Evolutionary conservation across 2,113 vertebrate genomes (phyloP).

Genomic region (Semnornis frantzii): DNA sequence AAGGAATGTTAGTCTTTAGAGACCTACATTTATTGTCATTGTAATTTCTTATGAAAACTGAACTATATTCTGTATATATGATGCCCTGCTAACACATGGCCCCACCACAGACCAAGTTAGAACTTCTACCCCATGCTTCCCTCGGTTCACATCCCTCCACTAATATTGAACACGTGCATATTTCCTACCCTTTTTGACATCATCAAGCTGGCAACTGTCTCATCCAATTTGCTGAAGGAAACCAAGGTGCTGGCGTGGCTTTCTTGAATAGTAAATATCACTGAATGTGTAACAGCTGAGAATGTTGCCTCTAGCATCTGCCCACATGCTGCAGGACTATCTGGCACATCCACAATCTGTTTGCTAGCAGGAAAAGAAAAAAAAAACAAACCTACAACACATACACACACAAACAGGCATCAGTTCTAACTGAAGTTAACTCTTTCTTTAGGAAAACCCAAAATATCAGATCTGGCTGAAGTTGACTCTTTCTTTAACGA

Average conservation of each 20-base stretch:
- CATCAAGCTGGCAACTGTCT: constrained; percentile 42
- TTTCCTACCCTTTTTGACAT: constrained; percentile 9
- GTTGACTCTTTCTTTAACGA: neutral
- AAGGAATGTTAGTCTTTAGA: neutral
- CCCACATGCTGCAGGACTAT: constrained; percentile 45
- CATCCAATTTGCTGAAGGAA: constrained; percentile 1
- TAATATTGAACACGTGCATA: neutral
- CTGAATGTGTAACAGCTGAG: constrained; percentile 27
- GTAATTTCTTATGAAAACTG: neutral
- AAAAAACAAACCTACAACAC: too few species aligned
- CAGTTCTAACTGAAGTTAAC: neutral
- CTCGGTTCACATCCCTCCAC: neutral
- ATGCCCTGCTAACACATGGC: neutral
- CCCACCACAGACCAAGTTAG: neutral
- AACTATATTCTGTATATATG: neutral
- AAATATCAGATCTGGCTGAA: neutral
- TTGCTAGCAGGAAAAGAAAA: neutral
- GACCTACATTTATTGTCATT: neutral
- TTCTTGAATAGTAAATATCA: constrained; percentile 35
- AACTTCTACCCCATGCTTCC: neutral
- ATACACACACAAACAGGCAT: neutral
- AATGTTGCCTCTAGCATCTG: constrained; percentile 46
- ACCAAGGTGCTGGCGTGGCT: neutral
- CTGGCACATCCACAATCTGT: constrained; percentile 15
- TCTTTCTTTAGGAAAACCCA: neutral